Evolutionary conservation across 2,888 invertebrate genomes (phyloP), one percentile per base, ranked within the genome.

Genomic region (Xylophagus ater): DNA sequence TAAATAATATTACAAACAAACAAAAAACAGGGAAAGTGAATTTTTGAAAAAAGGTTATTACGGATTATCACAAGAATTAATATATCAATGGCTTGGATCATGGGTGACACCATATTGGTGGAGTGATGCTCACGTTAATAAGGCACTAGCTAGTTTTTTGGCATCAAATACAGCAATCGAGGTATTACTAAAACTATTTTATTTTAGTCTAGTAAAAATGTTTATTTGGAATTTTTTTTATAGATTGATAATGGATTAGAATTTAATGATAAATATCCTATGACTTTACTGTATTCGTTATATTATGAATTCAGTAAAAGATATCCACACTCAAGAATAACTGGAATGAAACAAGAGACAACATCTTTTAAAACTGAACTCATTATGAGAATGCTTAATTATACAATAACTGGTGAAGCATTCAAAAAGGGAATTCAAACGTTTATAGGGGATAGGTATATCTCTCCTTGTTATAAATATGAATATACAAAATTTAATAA

Each of bases 331-430:
- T 82, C 82, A 0, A 73, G 81, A 41, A 81, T 78, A 46, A 81
- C 80, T 1, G 82, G 80, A 24, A 74, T 76, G 58, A 73, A 74
- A 47, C 72, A 74, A 35, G 83, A 84, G 57, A 81, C 81, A 0
- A 72, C 75, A 1, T 78, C 78, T 21, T 76, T 78, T 3, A 83
- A 84, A 66, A 81, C 79, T 2, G 83, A 83, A 55, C 61, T 85
- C 23, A 68, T 92, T 8, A 84, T 94, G 59, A 71, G 92, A 19
- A 94, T 93, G 92, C 74, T 94, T 55, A 82, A 87, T 56, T 81
- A 81, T 50, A 86, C 87, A 1, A 67, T 92, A 6, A 87, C 89
- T 3, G 77, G 76, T 39, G 68, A 72, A 1, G 76, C 81, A 0
- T 88, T 94, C 58, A 76, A 72, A 54, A 72, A 72, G 30, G 88